Base-by-base conservation (phyloP, 2,113 vertebrate genomes). In the Echinops telfairi region DNA sequence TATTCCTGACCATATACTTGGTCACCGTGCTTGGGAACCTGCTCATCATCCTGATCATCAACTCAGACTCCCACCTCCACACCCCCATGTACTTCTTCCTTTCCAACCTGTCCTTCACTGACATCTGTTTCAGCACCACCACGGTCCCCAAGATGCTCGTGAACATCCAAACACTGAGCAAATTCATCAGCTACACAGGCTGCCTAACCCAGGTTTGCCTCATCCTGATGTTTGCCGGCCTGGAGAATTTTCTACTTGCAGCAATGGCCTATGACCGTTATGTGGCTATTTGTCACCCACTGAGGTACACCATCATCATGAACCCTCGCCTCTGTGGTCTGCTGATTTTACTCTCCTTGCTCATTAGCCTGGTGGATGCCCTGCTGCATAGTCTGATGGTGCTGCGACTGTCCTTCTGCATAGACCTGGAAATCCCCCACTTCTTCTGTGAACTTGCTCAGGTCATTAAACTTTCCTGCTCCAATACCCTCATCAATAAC, bases 401-500 rank as follows among this genome's bases (percentile, higher is more conserved):
- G 1, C 33, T 92, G 27, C 40, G 8, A 0, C 83, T 97, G 4
- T 76, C 95, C 0, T 94, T 95, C 36, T 95, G 96, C 57, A 40
- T 40, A 66, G 19, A 57, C 10, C 40, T 27, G 3, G 40, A 84
- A 53, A 84, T 96, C 6, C 92, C 88, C 1, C 91, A 90, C 22
- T 97, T 95, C 57, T 97, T 96, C 79, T 94, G 93, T 57, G 94
- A 96, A 27, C 36, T 94, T 38, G 64, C 43, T 79, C 94, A 94
- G 4, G 47, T 95, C 3, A 64, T 93, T 64, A 83, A 90, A 9
- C 27, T 97, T 9, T 64, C 92, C 1, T 97, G 95, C 4, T 95
- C 92, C 1, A 64, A 95, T 7, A 89, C 87, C 33, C 33, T 95
- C 81, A 57, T 95, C 57, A 93, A 95, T 31, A 92, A 83, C 29